Conservation (phyloP, 1,140 invertebrate species). For the Augochlora pura region DNA sequence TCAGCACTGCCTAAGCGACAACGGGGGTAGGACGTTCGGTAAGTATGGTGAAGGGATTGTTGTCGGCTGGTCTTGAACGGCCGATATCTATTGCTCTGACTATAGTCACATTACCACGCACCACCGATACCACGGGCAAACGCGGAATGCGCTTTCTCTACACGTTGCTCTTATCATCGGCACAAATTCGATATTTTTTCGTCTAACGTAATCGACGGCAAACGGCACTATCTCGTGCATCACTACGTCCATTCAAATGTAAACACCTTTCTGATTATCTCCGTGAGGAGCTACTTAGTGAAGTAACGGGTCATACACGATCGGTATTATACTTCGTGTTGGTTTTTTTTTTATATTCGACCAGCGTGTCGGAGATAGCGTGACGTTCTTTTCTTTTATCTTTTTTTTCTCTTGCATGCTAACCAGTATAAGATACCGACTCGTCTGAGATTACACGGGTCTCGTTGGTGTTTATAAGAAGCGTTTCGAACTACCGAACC, state of each 20-base stretch:
- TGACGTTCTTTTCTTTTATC: background rate
- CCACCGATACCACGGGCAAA: constrained; percentile 65
- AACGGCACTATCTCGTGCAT: background rate
- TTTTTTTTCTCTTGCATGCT: background rate
- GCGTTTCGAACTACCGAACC: background rate
- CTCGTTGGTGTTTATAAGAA: background rate
- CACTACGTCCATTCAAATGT: background rate
- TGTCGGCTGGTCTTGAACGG: constrained; percentile 4
- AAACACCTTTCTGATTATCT: background rate
- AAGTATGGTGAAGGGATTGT: background rate
- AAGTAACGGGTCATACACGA: background rate
- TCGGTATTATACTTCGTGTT: constrained; percentile 5
- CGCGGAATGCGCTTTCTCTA: constrained; percentile 51
- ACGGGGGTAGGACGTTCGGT: too few species aligned
- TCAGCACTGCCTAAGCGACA: too few species aligned
- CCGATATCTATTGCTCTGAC: constrained; percentile 7
- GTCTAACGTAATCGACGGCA: background rate
- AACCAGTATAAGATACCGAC: background rate
- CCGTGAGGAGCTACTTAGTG: background rate
- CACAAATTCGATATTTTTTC: constrained; percentile 6
- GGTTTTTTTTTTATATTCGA: background rate
- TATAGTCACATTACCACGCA: constrained; percentile 74
- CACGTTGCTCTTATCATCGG: constrained; percentile 1
- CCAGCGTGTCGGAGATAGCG: background rate
- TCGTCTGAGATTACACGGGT: background rate